A percentile compares a stretch with the other conserved stretches of the same genome.
phyloP scores from a whole-genome alignment of 2,797 vertebrate genomes.

The Sebastes steindachneri region DNA sequence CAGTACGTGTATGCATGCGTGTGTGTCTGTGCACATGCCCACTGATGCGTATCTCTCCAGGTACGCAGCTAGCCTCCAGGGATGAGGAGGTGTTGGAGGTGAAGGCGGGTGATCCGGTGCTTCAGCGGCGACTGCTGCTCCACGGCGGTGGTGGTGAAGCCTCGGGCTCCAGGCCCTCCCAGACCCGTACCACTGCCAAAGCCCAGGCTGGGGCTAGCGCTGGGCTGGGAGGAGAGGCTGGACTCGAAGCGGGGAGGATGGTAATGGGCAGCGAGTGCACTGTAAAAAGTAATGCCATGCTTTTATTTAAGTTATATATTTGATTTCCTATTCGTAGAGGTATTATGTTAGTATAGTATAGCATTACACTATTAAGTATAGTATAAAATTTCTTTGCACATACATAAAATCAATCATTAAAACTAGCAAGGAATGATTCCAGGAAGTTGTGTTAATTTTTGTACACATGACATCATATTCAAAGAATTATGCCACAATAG shows the following conservation, averaged over 20 bases:
- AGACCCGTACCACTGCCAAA: conserved; percentile 61
- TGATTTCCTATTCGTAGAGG: neutral
- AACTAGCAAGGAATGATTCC: neutral
- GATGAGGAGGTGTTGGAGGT: conserved; percentile 80
- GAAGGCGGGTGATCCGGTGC: conserved; percentile 77
- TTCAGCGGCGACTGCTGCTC: conserved; percentile 75
- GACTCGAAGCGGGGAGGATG: conserved; percentile 62
- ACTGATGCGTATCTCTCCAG: conserved; percentile 76
- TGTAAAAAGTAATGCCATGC: conserved; percentile 68
- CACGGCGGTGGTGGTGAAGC: conserved; percentile 69
- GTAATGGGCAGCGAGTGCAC: conserved; percentile 65
- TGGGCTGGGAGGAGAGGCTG: conserved; percentile 51
- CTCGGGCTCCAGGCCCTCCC: conserved; percentile 70
- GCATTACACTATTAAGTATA: neutral
- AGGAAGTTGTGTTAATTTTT: neutral
- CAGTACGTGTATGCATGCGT: conserved; percentile 27
- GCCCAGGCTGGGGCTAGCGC: conserved; percentile 53
- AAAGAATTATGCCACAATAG: neutral
- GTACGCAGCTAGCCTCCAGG: conserved; percentile 74
- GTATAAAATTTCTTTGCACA: neutral
- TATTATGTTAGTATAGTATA: neutral
- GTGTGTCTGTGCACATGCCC: conserved; percentile 9
- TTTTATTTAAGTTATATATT: conserved; percentile 27
- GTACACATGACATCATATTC: neutral
- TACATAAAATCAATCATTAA: neutral